Evolutionary conservation across 2,113 vertebrate species (phyloP).

Genomic region (Poeciliopsis occidentalis): DNA sequence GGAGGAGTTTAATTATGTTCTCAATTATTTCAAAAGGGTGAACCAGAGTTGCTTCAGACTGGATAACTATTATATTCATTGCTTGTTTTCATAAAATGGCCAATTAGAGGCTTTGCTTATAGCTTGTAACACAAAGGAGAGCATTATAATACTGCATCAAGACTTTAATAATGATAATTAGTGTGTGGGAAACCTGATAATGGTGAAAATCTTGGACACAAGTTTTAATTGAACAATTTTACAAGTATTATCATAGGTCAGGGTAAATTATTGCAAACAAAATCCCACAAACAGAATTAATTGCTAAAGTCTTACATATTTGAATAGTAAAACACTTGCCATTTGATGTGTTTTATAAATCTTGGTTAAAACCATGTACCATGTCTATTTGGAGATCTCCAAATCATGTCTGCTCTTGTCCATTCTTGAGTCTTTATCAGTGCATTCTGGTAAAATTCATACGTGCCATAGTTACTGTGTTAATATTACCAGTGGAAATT

Average conservation of each 20-base stretch:
- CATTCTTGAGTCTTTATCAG: constrained; percentile 18
- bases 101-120: constrained; percentile 18
- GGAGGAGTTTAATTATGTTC: constrained; percentile 42
- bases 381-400: background rate
- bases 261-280: constrained; percentile 4
- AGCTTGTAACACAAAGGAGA: constrained; percentile 29
- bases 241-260: no score
- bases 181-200: constrained; percentile 35
- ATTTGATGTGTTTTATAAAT: constrained; percentile 52
- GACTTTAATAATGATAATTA: constrained; percentile 32
- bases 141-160: constrained; percentile 24
- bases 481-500: constrained; percentile 16
- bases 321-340: constrained; percentile 29
- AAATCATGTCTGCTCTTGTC: constrained; percentile 38
- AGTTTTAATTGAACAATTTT: no score
- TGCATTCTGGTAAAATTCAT: constrained; percentile 27
- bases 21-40: constrained; percentile 27
- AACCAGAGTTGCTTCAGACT: constrained; percentile 1
- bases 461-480: constrained; percentile 3
- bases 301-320: constrained; percentile 63
- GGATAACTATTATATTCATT: constrained; percentile 20
- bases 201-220: background rate
- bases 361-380: constrained; percentile 2
- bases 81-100: constrained; percentile 34
- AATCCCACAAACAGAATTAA: constrained; percentile 72